Conservation (phyloP, 2,113 vertebrate species). For the Psophia crepitans region DNA sequence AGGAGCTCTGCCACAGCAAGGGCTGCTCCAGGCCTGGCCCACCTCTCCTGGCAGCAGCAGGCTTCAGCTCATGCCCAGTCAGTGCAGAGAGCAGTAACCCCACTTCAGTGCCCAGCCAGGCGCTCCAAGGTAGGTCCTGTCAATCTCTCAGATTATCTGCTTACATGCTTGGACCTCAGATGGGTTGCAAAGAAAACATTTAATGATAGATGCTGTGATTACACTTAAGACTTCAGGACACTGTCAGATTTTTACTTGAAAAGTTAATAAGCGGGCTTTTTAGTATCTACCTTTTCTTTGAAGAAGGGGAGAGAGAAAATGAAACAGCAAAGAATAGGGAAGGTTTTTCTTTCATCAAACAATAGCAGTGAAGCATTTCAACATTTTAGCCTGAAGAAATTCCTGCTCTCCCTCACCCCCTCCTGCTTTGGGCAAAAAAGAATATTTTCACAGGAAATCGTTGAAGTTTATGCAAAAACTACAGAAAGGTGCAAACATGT, state of each 20-base stretch:
- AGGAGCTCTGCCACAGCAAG: neutral
- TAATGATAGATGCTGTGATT: neutral
- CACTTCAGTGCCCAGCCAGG: accelerated
- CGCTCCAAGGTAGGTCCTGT: neutral
- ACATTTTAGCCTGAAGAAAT: neutral
- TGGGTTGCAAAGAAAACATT: neutral
- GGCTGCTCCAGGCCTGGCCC: neutral
- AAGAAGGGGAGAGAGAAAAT: neutral
- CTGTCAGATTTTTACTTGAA: neutral
- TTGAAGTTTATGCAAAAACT: neutral
- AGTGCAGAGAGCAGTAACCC: neutral
- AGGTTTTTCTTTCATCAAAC: neutral
- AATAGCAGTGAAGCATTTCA: neutral
- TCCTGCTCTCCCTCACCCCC: neutral
- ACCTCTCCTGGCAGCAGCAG: neutral
- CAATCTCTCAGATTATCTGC: neutral
- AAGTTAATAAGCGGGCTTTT: neutral
- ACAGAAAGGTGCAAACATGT: neutral
- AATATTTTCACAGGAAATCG: neutral
- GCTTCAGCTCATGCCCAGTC: neutral
- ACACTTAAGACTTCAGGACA: neutral
- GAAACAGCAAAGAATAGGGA: neutral
- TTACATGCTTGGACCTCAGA: neutral
- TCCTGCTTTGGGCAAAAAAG: neutral
- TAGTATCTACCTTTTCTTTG: neutral